Percentiles rank a stretch among this genome's conserved stretches.
Conservation (phyloP, 2,113 vertebrate genomes). For the Heteronetta atricapilla region DNA sequence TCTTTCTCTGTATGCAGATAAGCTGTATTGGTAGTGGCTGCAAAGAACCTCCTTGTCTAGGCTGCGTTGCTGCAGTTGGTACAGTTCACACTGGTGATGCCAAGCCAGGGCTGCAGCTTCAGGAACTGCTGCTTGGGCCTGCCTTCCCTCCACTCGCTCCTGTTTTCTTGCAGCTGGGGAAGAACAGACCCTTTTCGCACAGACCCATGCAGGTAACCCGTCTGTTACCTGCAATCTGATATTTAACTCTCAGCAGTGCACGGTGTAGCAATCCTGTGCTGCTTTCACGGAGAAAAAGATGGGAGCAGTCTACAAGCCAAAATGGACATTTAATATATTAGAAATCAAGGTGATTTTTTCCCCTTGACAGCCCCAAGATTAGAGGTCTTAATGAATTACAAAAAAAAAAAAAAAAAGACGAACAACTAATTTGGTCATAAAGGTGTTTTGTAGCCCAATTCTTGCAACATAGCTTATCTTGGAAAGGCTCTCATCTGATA, state of each 20-base stretch:
- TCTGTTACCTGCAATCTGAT: neutral
- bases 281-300: neutral
- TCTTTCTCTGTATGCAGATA: neutral
- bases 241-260: neutral
- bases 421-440: neutral
- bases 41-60: neutral
- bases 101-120: neutral
- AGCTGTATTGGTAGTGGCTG: neutral
- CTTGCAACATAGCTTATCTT: neutral
- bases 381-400: neutral
- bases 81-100: neutral
- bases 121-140: neutral
- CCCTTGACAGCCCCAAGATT: neutral
- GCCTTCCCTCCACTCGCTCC: neutral
- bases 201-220: neutral
- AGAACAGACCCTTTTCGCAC: neutral
- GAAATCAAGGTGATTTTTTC: neutral
- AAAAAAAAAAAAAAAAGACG: neutral
- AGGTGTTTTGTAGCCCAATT: neutral
- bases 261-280: neutral
- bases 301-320: neutral
- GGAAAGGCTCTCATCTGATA: neutral
- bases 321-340: neutral
- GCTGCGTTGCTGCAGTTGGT: neutral
- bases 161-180: neutral